Conservation (phyloP, 2,888 invertebrate genomes). For the Neuroscelio doddi region DNA sequence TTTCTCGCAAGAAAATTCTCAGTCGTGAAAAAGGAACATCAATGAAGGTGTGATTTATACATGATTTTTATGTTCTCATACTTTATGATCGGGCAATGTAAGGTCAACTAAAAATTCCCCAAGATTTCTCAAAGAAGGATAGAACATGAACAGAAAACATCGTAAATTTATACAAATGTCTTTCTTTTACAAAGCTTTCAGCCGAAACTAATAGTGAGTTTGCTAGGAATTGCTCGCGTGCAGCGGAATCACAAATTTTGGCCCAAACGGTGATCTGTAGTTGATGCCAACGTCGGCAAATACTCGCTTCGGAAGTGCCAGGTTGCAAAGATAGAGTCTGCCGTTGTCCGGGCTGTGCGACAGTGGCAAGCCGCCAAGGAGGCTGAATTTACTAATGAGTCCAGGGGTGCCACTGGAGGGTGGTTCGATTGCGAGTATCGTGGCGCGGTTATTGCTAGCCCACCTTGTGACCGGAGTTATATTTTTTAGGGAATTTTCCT, state of each 20-base stretch:
- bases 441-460: conserved; percentile 81
- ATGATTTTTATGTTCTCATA: too few relatives aligned
- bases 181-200: too few relatives aligned
- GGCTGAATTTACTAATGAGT: conserved; percentile 78
- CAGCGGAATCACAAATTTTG: conserved; percentile 86
- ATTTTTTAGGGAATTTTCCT: conserved; percentile 71
- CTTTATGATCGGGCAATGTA: too few relatives aligned
- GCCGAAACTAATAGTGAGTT: neutral
- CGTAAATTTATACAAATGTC: too few relatives aligned
- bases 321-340: conserved; percentile 87
- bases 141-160: too few relatives aligned
- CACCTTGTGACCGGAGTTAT: conserved; percentile 78
- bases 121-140: too few relatives aligned
- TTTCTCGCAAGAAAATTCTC: too few relatives aligned
- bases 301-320: conserved; percentile 85
- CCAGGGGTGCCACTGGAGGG: conserved; percentile 79
- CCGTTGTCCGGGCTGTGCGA: conserved; percentile 78
- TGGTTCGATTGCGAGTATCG: conserved; percentile 84
- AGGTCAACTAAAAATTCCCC: too few relatives aligned
- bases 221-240: conserved; percentile 72
- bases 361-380: conserved; percentile 82
- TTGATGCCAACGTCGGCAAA: conserved; percentile 83
- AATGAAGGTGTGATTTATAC: too few relatives aligned
- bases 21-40: too few relatives aligned
- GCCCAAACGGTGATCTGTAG: conserved; percentile 89